phyloP scores from a whole-genome alignment of 1,140 invertebrate genomes.

The Bacillus rossius region DNA sequence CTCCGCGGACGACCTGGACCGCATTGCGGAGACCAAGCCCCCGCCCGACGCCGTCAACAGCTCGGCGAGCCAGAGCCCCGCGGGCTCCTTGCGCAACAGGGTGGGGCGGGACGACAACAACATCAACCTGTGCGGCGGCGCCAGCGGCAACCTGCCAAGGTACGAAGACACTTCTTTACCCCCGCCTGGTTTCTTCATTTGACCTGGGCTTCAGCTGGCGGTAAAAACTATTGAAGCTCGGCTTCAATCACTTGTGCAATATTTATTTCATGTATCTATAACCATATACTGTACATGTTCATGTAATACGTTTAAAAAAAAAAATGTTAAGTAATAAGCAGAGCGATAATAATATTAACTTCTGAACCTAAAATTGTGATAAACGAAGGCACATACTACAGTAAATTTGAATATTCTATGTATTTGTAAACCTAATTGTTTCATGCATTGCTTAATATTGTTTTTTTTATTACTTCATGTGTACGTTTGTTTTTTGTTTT shows the following conservation, averaged over 20 bases:
- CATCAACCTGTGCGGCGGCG: neutral
- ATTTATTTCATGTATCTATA: neutral
- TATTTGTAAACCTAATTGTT: neutral
- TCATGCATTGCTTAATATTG: neutral
- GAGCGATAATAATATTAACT: neutral
- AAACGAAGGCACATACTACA: no score
- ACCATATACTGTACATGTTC: neutral
- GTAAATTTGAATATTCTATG: neutral
- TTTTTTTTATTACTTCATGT: neutral
- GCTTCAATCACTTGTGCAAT: neutral
- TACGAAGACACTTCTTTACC: constrained; percentile 11
- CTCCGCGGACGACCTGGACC: neutral
- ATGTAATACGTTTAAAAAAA: neutral
- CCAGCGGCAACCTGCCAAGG: constrained; percentile 16
- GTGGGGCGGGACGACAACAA: neutral
- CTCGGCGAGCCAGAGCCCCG: constrained; percentile 13
- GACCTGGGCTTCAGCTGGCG: neutral
- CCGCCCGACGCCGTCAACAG: neutral
- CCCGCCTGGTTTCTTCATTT: constrained; percentile 17
- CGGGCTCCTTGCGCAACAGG: constrained; percentile 6
- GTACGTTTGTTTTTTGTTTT: neutral
- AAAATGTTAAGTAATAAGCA: no score
- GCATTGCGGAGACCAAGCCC: neutral
- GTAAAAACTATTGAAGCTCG: neutral
- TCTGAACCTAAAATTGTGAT: neutral